A percentile compares a stretch with the other conserved stretches of the same genome.
phyloP scores from a whole-genome alignment of 2,797 vertebrate genomes.

The Thripadectes ignobilis region DNA sequence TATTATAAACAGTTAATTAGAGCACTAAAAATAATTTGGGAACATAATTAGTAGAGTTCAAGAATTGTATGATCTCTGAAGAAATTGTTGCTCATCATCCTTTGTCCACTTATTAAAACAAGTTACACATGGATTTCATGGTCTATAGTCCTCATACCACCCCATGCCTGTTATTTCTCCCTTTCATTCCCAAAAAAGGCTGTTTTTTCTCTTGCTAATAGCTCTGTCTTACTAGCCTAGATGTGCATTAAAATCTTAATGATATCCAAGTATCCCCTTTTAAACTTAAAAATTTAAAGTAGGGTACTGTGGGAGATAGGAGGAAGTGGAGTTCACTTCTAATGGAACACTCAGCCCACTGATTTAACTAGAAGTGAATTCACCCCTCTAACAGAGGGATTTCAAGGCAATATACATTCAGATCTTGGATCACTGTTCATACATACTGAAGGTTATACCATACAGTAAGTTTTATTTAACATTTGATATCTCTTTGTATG shows the following conservation, averaged over 20 bases:
- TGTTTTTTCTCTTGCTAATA: background rate
- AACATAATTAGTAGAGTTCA: background rate
- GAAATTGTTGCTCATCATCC: background rate
- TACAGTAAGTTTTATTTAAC: background rate
- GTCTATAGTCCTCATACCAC: background rate
- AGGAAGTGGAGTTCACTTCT: background rate
- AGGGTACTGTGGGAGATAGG: accelerated
- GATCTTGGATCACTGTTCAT: background rate
- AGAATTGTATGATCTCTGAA: background rate
- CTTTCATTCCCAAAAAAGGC: background rate
- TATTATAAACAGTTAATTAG: background rate
- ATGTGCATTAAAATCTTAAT: background rate
- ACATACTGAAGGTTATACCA: background rate
- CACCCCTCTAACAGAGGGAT: background rate
- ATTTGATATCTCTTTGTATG: background rate
- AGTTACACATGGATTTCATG: background rate
- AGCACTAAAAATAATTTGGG: background rate
- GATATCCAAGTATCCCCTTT: background rate
- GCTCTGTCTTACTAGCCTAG: background rate
- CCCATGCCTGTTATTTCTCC: background rate
- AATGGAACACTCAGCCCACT: background rate
- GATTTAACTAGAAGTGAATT: background rate
- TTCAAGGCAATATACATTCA: background rate
- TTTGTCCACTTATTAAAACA: background rate
- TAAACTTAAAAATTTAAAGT: background rate